phyloP scores from a whole-genome alignment of 2,888 invertebrate genomes.

The Yponomeuta malinellus region DNA sequence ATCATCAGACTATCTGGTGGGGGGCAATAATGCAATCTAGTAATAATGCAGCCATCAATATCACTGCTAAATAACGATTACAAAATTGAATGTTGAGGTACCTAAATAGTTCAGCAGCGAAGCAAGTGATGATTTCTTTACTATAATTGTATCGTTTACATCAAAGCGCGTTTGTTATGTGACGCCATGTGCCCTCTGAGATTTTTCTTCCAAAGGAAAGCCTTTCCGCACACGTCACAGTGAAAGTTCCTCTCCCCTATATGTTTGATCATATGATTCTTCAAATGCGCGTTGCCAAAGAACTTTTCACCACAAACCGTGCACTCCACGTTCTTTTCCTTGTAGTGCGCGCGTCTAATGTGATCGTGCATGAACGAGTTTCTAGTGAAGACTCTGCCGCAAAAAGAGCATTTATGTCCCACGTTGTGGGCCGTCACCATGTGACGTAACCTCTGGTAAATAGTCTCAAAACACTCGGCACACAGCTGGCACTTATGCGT shows the following conservation, averaged over 20 bases:
- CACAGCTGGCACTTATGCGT: constrained; percentile 71
- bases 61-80: no score
- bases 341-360: constrained; percentile 55
- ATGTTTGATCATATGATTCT: constrained; percentile 68
- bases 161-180: constrained; percentile 11
- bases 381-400: constrained; percentile 63
- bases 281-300: constrained; percentile 65
- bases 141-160: not conserved
- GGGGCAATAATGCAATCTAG: no score
- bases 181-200: constrained; percentile 49
- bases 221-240: constrained; percentile 59
- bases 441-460: constrained; percentile 55
- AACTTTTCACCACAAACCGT: constrained; percentile 63
- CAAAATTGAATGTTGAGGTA: no score
- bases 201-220: constrained; percentile 63
- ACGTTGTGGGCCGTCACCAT: constrained; percentile 55
- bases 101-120: no score
- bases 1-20: no score
- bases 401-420: constrained; percentile 61
- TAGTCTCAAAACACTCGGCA: constrained; percentile 50
- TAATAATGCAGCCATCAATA: no score
- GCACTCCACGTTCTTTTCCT: constrained; percentile 57
- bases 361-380: constrained; percentile 69
- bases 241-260: constrained; percentile 68
- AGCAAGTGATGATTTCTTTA: no score